Percentiles rank a stretch among this genome's conserved stretches.
Conservation (phyloP, 2,888 invertebrate species). For the Morinoia aosen region DNA sequence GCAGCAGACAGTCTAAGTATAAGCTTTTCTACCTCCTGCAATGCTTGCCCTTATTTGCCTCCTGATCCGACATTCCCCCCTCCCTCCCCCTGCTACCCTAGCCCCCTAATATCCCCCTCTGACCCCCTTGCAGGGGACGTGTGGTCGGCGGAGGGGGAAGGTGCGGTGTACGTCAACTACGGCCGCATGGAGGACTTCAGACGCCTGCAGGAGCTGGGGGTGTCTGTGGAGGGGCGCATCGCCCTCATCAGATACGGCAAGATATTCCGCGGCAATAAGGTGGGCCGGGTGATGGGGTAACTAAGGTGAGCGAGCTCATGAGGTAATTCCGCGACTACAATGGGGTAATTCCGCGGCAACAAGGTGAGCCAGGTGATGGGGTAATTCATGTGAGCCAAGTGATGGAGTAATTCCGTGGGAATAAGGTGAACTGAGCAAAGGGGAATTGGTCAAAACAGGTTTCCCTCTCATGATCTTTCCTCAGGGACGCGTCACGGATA, state of each 20-base stretch:
- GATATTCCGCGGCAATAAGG: conserved; percentile 72
- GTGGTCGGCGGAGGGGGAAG: conserved; percentile 66
- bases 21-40: too few relatives aligned
- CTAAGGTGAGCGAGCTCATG: too few relatives aligned
- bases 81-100: neutral
- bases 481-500: too few relatives aligned
- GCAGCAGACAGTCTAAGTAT: too few relatives aligned
- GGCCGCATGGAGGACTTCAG: conserved; percentile 72
- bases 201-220: conserved; percentile 69
- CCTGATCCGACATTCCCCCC: neutral
- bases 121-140: conserved; percentile 55
- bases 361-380: too few relatives aligned
- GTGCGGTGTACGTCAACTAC: conserved; percentile 72
- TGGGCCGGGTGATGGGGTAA: conserved; percentile 69
- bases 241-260: conserved; percentile 74
- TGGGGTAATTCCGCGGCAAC: too few relatives aligned
- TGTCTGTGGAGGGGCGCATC: conserved; percentile 72
- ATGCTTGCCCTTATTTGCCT: too few relatives aligned
- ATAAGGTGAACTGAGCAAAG: conserved; percentile 69
- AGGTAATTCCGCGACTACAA: neutral
- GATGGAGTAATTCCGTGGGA: conserved; percentile 73
- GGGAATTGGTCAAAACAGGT: too few relatives aligned
- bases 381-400: too few relatives aligned
- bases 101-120: neutral
- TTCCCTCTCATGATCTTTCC: too few relatives aligned